Evolutionary conservation across 2,888 invertebrate genomes (phyloP).

Genomic region (Drepanosiphum platanoidis): DNA sequence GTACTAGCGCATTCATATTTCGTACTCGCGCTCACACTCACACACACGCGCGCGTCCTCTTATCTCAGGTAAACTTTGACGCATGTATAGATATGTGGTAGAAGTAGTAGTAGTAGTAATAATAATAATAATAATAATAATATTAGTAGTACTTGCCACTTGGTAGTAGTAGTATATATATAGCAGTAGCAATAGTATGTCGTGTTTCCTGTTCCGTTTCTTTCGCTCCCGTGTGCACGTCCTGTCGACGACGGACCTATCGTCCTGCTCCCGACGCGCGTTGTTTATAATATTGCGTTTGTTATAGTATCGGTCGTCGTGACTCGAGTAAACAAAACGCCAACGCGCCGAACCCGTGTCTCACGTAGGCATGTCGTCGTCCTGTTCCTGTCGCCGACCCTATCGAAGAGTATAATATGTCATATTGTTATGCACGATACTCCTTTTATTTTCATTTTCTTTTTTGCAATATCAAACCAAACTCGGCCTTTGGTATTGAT

Average conservation of each 20-base stretch:
- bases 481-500: too few species aligned
- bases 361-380: constrained; percentile 8
- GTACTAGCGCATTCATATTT: background rate
- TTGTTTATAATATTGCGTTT: background rate
- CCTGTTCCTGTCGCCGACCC: background rate
- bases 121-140: too few species aligned
- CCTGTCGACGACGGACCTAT: background rate
- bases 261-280: background rate
- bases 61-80: constrained; percentile 58
- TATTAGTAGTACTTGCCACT: too few species aligned
- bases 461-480: too few species aligned
- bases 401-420: background rate
- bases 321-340: constrained; percentile 28
- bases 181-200: background rate
- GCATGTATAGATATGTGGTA: too few species aligned
- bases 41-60: constrained; percentile 10
- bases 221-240: background rate
- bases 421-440: too few species aligned
- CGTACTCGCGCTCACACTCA: background rate
- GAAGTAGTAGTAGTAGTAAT: too few species aligned
- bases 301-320: background rate
- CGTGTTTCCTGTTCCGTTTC: constrained; percentile 27
- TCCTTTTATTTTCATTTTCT: too few species aligned
- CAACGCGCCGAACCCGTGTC: constrained; percentile 14
- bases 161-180: background rate